Evolutionary conservation across 2,888 invertebrate species (phyloP), one percentile per base, ranked within the genome.

Genomic region (Tachystola acroxantha): DNA sequence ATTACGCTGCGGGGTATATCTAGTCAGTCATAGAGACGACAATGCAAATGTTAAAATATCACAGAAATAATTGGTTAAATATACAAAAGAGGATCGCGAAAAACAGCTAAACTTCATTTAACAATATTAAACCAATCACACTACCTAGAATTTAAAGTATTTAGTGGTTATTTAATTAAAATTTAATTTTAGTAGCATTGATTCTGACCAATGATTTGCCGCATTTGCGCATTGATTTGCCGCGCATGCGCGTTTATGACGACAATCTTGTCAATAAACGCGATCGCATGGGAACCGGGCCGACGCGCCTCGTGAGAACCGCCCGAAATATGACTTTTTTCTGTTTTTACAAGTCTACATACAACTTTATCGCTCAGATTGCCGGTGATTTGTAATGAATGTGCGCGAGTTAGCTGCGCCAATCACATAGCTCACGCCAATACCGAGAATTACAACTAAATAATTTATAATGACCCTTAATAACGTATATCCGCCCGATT

Each of bases 221-320:
- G n/a, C n/a, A n/a, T n/a, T n/a, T n/a, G 65, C 48, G 47, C 62
- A 61, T 66, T 64, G 63, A 69, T 67, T 68, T 67, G 57, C 56
- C 57, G 64, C 76, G 72, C 78, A 75, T 65, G 71, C 73, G 73
- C 63, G 55, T 58, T 60, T 64, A 56, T 63, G 66, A 70, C 64
- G 65, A 58, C 63, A 74, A 71, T 72, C 64, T 62, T 64, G 66
- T 64, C 63, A 64, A 59, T 67, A 69, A 63, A 68, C 53, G 60
- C 53, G 55, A 66, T 64, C 62, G 64, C 64, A 63, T 82, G 82
- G 67, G 84, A 84, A 84, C 59, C 64, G 59, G 82, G 67, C 65
- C 81, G 72, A 51, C 52, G 58, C 46, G 53, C 59, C 53, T 43
- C 75, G 82, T 82, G 82, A 58, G 81, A 84, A 81, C 64, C 52